Conservation (phyloP, 2,113 vertebrate genomes). For the Saguinus imperator region DNA sequence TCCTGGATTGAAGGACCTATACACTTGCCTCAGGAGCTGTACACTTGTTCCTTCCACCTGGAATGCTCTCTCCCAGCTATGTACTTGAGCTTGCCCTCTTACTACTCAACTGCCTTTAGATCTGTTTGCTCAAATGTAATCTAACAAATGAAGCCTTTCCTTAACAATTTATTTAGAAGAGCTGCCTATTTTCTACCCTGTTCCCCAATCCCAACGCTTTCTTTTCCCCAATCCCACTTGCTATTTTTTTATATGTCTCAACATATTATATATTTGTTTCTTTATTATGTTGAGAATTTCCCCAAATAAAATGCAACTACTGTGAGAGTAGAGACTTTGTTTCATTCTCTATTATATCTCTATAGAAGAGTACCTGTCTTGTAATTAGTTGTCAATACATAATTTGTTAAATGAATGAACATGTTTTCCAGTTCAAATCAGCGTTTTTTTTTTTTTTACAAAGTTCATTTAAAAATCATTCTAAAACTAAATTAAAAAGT, state of each 20-base stretch:
- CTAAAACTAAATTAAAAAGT: background rate
- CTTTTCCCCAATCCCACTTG: background rate
- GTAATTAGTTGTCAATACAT: background rate
- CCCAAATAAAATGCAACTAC: background rate
- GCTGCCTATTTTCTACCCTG: background rate
- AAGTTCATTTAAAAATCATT: background rate
- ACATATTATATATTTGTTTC: background rate
- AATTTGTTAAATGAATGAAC: background rate
- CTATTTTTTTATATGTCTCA: background rate
- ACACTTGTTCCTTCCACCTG: background rate
- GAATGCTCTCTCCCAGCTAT: background rate
- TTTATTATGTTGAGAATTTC: background rate
- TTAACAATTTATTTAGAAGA: constrained; percentile 1
- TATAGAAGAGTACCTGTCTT: background rate
- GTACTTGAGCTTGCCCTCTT: background rate
- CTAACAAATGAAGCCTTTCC: background rate
- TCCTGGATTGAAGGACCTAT: background rate
- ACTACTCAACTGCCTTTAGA: background rate
- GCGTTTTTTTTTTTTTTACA: background rate
- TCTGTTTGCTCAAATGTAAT: background rate
- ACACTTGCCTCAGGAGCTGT: background rate
- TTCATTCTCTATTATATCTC: background rate
- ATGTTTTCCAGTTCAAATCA: background rate
- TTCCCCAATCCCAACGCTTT: background rate
- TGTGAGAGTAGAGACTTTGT: background rate